Base-by-base conservation (phyloP, 2,888 invertebrate species). In the Leucophora obtusa region DNA sequence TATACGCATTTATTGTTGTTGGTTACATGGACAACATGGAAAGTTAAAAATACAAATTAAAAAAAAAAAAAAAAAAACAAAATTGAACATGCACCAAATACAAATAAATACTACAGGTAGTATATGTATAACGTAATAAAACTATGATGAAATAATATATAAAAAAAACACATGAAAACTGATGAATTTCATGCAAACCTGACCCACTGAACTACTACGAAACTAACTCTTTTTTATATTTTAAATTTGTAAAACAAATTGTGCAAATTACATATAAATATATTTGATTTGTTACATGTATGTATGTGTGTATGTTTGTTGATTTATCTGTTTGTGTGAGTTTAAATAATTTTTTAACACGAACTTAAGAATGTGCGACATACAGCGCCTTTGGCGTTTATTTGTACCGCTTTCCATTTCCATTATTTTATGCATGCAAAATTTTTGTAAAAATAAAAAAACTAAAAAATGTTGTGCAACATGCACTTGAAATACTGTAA, bases 111-210 rank as follows among this genome's bases (percentile, higher is more conserved):
- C 54, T 24, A 28, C 54, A n/a, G 53, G 21, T 18, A 11, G 11
- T 56, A 28, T 66, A 54, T 66, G 38, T 38, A 38, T 47, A n/a
- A n/a, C n/a, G n/a, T 47, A 51, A 69, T 28, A 28, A 68, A 63
- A 28, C 72, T 77, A 73, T 77, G 69, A 69, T 73, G 51, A 73
- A 68, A 72, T 78, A 24, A 35, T 18, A 50, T 18, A 58, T 35
- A 51, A 21, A n/a, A 15, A 15, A 51, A 18, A 60, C 77, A 81
- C 81, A 81, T 74, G 81, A 81, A 81, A 81, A 73, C 73, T 81
- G 81, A 77, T 77, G 81, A 70, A 81, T 81, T 81, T 71, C 81
- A 81, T 81, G 81, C 77, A 81, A 81, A 81, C 81, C 81, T 81
- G 81, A 81, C 81, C 81, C 81, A 81, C 81, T 81, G 81, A 81